phyloP scores from a whole-genome alignment of 2,888 invertebrate genomes.

The Andricus quercusramuli region DNA sequence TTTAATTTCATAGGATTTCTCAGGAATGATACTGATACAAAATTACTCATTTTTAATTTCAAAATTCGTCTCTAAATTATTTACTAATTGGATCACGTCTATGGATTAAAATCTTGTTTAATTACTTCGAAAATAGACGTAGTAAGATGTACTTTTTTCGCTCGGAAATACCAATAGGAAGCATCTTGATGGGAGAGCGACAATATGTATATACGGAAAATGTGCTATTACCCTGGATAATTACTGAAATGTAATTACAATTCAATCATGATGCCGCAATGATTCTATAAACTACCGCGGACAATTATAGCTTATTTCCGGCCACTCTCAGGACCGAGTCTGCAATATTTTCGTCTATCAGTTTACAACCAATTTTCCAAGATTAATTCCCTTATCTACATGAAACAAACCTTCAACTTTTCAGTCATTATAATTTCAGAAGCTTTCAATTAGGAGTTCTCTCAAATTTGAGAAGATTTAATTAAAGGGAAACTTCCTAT shows the following conservation, averaged over 20 bases:
- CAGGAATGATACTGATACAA: too few species aligned
- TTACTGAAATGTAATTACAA: constrained; percentile 12
- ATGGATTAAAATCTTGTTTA: neutral
- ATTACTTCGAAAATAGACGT: neutral
- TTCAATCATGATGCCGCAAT: constrained; percentile 3
- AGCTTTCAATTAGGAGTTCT: neutral
- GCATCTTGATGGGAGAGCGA: neutral
- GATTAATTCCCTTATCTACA: neutral
- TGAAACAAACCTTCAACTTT: neutral
- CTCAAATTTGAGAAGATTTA: neutral
- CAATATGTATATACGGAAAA: constrained; percentile 2
- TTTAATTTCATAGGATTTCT: too few species aligned
- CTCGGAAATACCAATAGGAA: neutral
- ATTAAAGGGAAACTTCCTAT: neutral
- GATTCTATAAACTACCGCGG: neutral
- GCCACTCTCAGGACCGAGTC: neutral
- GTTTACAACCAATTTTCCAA: neutral
- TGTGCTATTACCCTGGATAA: neutral
- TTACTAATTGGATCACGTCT: neutral
- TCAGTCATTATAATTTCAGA: neutral
- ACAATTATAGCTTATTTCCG: neutral
- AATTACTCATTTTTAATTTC: too few species aligned
- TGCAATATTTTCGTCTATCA: neutral
- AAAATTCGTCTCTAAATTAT: neutral
- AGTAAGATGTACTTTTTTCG: neutral